phyloP scores from a whole-genome alignment of 1,140 invertebrate species.

The Temnothorax curvispinosus region DNA sequence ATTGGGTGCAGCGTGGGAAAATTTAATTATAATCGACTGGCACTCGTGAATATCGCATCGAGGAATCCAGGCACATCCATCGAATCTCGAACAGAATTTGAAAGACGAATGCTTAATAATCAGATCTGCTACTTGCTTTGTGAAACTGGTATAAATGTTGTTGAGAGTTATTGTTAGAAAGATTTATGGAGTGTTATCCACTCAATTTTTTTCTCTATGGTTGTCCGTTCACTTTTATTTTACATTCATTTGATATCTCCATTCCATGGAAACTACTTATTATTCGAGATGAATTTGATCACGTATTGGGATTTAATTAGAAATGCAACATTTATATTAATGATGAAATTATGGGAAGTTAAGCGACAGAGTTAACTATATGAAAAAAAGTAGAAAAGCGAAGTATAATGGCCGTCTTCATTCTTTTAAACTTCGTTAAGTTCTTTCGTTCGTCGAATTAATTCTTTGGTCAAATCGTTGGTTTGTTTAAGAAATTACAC shows the following conservation, averaged over 20 bases:
- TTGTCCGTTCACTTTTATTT: no score
- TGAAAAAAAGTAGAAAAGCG: neutral
- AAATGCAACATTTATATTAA: neutral
- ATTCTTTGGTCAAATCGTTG: slow-evolving; percentile 3
- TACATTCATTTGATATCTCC: neutral
- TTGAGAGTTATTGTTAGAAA: neutral
- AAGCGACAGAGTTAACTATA: neutral
- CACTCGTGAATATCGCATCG: neutral
- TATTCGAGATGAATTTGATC: neutral
- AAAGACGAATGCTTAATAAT: neutral
- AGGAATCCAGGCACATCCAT: slow-evolving; percentile 11
- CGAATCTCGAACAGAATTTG: slow-evolving; percentile 20
- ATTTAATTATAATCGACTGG: slow-evolving; percentile 60
- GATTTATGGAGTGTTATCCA: neutral
- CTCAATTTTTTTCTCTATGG: neutral
- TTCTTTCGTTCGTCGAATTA: slow-evolving; percentile 6
- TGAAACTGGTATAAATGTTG: neutral
- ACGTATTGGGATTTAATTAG: slow-evolving; percentile 10
- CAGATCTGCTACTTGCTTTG: slow-evolving; percentile 7
- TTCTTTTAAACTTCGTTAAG: neutral
- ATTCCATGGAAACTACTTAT: neutral
- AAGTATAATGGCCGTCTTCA: neutral
- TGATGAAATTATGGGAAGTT: neutral
- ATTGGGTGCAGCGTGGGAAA: slow-evolving; percentile 42
- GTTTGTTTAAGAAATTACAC: slow-evolving; percentile 45